Evolutionary conservation across 2,888 invertebrate genomes (phyloP).

Genomic region (Idaea aversata): DNA sequence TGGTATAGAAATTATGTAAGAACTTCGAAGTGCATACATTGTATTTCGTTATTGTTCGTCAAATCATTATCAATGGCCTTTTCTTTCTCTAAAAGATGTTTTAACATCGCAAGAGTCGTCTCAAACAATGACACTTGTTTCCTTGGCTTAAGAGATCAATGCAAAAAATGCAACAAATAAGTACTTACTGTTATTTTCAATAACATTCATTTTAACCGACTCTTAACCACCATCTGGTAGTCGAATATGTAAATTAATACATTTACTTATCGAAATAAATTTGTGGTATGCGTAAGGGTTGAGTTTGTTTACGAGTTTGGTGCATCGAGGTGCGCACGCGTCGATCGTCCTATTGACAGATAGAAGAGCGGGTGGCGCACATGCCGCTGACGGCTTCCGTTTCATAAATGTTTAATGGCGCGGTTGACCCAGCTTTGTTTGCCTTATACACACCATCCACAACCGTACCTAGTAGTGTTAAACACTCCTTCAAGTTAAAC

Average conservation of each 20-base stretch:
- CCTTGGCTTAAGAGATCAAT: background rate
- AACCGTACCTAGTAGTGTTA: slow-evolving; percentile 56
- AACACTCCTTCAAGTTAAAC: slow-evolving; percentile 61
- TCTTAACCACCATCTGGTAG: background rate
- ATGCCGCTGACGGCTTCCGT: slow-evolving; percentile 76
- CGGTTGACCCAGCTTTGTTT: slow-evolving; percentile 79
- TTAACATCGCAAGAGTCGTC: too few relatives aligned
- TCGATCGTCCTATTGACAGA: slow-evolving; percentile 67
- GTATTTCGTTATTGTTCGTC: too few relatives aligned
- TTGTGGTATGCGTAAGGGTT: slow-evolving; percentile 21
- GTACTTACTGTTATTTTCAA: background rate
- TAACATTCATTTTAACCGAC: background rate
- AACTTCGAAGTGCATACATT: too few relatives aligned
- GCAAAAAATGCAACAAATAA: background rate
- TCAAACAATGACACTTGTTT: too few relatives aligned
- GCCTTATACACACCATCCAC: slow-evolving; percentile 59
- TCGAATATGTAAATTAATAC: slow-evolving; percentile 7
- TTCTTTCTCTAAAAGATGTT: too few relatives aligned
- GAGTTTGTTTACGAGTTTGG: slow-evolving; percentile 10
- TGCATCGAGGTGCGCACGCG: slow-evolving; percentile 49
- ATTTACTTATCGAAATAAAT: slow-evolving; percentile 14
- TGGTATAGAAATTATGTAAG: too few relatives aligned
- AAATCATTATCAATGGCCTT: too few relatives aligned
- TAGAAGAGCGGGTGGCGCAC: slow-evolving; percentile 62
- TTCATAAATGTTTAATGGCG: slow-evolving; percentile 76